These are phyloP conservation scores for Amphiprion ocellaris DNA, from an alignment of 2,113 vertebrate genomes.

Conservation along the genomic window DNA sequence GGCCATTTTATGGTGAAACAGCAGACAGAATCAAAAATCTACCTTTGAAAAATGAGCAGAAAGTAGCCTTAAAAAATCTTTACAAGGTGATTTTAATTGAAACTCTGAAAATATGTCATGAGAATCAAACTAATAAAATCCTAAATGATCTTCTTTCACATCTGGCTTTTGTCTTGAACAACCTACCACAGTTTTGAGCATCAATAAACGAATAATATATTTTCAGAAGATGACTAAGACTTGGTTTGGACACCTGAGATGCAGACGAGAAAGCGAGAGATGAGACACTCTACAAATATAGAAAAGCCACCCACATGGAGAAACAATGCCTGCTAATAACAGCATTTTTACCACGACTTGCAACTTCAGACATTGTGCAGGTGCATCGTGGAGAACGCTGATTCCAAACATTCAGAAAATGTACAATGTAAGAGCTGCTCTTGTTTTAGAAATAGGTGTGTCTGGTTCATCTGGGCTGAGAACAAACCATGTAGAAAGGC, in stretches of 20 bases:
- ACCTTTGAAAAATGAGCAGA: too few species aligned
- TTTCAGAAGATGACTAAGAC: constrained; percentile 33
- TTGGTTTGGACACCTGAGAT: constrained; percentile 37
- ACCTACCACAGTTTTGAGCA: neutral
- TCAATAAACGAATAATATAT: constrained; percentile 27
- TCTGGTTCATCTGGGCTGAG: neutral
- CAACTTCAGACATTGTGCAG: constrained; percentile 1
- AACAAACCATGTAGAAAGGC: neutral
- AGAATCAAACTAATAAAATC: too few species aligned
- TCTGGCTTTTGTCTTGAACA: neutral
- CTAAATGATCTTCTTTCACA: too few species aligned
- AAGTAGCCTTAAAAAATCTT: too few species aligned
- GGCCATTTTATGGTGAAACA: too few species aligned
- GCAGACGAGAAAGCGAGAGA: constrained; percentile 25
- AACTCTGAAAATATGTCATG: too few species aligned
- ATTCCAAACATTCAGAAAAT: constrained; percentile 6
- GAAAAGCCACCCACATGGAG: constrained; percentile 32
- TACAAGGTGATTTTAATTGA: too few species aligned
- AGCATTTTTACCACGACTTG: constrained; percentile 19
- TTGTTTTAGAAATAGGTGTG: neutral
- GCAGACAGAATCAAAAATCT: too few species aligned
- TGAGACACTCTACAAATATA: constrained; percentile 44
- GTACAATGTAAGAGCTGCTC: neutral
- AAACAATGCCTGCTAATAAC: constrained; percentile 32
- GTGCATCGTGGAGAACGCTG: constrained; percentile 17